Base-by-base conservation (phyloP, 2,888 invertebrate species). In the Euphydryas editha region DNA sequence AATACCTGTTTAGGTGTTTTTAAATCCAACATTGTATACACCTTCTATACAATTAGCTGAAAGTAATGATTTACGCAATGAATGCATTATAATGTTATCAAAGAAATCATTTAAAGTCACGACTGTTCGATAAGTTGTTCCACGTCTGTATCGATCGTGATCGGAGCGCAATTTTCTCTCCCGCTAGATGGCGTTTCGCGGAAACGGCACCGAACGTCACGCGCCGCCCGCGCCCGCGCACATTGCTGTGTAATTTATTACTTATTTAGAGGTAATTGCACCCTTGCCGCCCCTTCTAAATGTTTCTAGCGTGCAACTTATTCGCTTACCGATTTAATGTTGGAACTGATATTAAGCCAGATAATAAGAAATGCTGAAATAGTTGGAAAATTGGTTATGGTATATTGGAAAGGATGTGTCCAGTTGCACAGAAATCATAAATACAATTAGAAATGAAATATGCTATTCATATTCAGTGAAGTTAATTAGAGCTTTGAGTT, bases 181-280 rank as follows among this genome's bases (percentile, higher is more conserved):
- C 81, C 81, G 78, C 81, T 84, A 80, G 86, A 85, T 86, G 86
- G 83, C 81, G 84, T 79, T 91, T 91, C 91, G 86, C 82, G 86
- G 92, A 92, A 92, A 80, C 84, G 75, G 78, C 78, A 79, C 74
- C 39, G 78, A 75, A 75, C 86, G 82, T 88, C 88, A 89, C 88
- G 89, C 83, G 82, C 86, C 84, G 85, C 84, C 79, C 75, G 83
- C 81, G 81, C 84, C 81, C 74, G 30, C 30, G 30, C 1, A 30
- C 75, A 81, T 77, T 76, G 73, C 78, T 77, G 71, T 78, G 76
- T 79, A 80, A 82, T 82, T 81, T 82, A 82, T 81, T 79, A 75
- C 73, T 77, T 80, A 90, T 90, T 88, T 88, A 82, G 71, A 78
- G 76, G 88, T 88, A 88, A 90, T 90, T 88, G 87, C 80, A 88